These are phyloP conservation scores for Notospermus geniculatus DNA, from an alignment of 1,140 invertebrate genomes.

Conservation along the genomic window DNA sequence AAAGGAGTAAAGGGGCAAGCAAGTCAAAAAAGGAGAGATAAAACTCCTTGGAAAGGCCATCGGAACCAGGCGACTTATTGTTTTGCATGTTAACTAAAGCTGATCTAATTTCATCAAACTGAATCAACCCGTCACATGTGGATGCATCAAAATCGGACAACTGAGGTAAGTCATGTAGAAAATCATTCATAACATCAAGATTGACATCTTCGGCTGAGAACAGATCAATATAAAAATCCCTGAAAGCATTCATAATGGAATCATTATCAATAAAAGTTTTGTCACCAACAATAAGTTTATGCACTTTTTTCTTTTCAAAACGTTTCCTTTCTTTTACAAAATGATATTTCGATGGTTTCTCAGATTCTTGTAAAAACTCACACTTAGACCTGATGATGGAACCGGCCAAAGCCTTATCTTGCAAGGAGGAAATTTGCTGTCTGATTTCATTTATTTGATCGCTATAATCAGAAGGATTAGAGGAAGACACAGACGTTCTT, in stretches of 20 bases:
- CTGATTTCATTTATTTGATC: background rate
- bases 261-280: too few species aligned
- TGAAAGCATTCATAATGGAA: slow-evolving; percentile 24
- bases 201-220: slow-evolving; percentile 18
- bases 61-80: slow-evolving; percentile 29
- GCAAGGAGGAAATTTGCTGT: slow-evolving; percentile 14
- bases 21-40: slow-evolving; percentile 28
- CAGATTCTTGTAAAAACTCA: slow-evolving; percentile 17
- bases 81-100: slow-evolving; percentile 21
- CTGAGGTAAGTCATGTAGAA: slow-evolving; percentile 26
- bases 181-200: slow-evolving; percentile 11
- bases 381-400: slow-evolving; percentile 15
- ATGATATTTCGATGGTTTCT: slow-evolving; percentile 27
- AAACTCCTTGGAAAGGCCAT: slow-evolving; percentile 29
- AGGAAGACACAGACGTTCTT: too few species aligned
- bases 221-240: slow-evolving; percentile 27
- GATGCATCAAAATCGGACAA: slow-evolving; percentile 14
- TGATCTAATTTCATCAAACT: slow-evolving; percentile 14
- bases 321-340: slow-evolving; percentile 15
- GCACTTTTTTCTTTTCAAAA: slow-evolving; percentile 15
- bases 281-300: too few species aligned
- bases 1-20: slow-evolving; percentile 19
- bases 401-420: slow-evolving; percentile 16
- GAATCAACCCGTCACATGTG: slow-evolving; percentile 20
- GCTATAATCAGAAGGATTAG: background rate